Evolutionary conservation across 2,113 vertebrate species (phyloP), one percentile per base, ranked within the genome.

Genomic region (Nesogale talazaci): DNA sequence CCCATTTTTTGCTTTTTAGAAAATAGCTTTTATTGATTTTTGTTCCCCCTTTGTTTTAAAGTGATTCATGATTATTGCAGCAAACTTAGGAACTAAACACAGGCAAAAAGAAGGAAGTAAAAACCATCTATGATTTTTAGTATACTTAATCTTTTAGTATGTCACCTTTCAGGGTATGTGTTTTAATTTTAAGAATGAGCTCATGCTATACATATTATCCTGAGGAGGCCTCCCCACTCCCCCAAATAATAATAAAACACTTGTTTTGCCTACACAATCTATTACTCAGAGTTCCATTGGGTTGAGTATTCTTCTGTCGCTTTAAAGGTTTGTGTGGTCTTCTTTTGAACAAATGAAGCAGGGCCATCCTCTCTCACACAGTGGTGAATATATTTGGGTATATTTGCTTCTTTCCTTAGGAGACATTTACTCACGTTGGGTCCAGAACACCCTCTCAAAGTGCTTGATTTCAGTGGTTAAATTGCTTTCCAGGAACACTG

Each of bases 1-100:
- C 81, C 57, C 83, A n/a, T 94, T 89, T 90, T 92, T 90, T 79
- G 70, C 87, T 86, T 95, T 91, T 93, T 36, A 87, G 84, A 92
- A 90, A 93, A 88, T 92, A 74, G 79, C 83, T 90, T 76, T 91
- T 61, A 92, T 90, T 86, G 93, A 89, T 90, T 86, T 87, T 76
- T 91, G 23, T 90, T 83, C 31, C 27, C 63, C 63, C 11, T 59
- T 27, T 56, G 63, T 92, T 86, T 76, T 31, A 74, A 72, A 69
- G 77, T 84, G 69, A 81, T 88, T 95, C 92, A 84, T 91, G 57
- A 63, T 91, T 86, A 72, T 63, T 70, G n/a, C 17, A 87, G 82
- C 59, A 92, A 88, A 67, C 70, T 90, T 86, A 91, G 52, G 61
- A 59, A 85, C 22, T 69, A 86, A 38, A 84, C 90, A 69, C 36